A percentile compares a stretch with the other conserved stretches of the same genome.
Evolutionary conservation across 92 coral and sea anemone species (phyloP).

Genomic region (Epizoanthus stellaris): DNA sequence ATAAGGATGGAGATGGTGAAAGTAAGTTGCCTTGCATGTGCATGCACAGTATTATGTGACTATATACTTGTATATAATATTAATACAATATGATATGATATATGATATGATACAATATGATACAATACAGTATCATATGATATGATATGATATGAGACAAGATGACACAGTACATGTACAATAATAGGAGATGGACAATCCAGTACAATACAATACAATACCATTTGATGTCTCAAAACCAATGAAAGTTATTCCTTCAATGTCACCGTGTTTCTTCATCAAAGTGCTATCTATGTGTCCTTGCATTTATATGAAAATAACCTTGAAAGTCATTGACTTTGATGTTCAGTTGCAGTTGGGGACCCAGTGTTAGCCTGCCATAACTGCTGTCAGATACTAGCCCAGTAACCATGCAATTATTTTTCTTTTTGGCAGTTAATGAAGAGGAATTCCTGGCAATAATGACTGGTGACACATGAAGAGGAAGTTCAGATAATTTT

Average conservation of each 20-base stretch:
- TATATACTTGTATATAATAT: not conserved
- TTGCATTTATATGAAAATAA: too few species aligned
- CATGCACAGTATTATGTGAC: not conserved
- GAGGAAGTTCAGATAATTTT: not conserved
- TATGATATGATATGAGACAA: not conserved
- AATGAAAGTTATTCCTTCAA: too few species aligned
- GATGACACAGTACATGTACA: too few species aligned
- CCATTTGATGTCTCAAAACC: too few species aligned
- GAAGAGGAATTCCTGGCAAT: conserved; percentile 99
- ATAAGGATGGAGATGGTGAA: conserved; percentile 99
- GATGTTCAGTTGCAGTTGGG: too few species aligned
- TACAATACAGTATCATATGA: too few species aligned
- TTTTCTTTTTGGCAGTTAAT: conserved; percentile 74
- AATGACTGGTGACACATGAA: conserved; percentile 98
- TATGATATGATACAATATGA: too few species aligned
- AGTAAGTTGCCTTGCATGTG: conserved; percentile 63
- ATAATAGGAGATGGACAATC: too few species aligned
- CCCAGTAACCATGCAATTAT: not conserved
- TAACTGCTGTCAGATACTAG: not conserved
- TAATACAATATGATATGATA: not conserved
- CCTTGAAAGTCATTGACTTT: too few species aligned
- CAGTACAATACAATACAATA: not conserved
- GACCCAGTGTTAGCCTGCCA: too few species aligned
- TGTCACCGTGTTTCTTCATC: too few species aligned
- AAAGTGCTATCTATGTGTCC: too few species aligned